A percentile compares a stretch with the other conserved stretches of the same genome.
These are phyloP conservation scores for Gambusia holbrooki DNA, from an alignment of 2,113 vertebrate genomes.

Conservation along the genomic window DNA sequence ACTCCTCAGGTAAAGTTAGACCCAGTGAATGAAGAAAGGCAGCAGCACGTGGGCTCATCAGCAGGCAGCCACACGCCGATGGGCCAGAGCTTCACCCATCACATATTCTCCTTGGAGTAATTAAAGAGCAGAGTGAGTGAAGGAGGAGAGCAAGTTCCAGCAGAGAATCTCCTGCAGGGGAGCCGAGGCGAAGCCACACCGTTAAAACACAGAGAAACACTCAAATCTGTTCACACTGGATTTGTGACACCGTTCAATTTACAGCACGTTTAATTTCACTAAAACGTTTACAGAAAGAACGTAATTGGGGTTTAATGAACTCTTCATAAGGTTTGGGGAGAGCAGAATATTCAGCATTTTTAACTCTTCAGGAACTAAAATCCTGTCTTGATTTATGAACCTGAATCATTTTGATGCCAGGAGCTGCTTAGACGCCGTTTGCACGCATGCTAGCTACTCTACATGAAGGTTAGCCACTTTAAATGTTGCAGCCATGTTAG, in stretches of 20 bases:
- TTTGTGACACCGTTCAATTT: no score
- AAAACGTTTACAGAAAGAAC: not conserved
- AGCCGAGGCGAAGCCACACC: constrained; percentile 35
- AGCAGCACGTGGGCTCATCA: constrained; percentile 41
- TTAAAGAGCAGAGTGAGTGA: constrained; percentile 56
- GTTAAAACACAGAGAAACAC: constrained; percentile 16
- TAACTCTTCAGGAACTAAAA: no score
- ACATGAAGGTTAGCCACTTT: no score
- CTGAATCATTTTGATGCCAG: no score
- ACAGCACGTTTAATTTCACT: not conserved
- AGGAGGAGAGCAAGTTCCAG: constrained; percentile 50
- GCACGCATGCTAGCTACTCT: no score
- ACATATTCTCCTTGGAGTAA: constrained; percentile 35
- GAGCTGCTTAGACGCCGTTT: no score
- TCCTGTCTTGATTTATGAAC: no score
- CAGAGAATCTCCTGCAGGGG: constrained; percentile 57
- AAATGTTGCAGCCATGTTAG: no score
- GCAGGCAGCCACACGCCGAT: constrained; percentile 65
- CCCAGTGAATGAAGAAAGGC: not conserved
- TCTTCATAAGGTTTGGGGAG: not conserved
- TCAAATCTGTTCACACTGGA: not conserved
- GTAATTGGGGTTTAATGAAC: not conserved
- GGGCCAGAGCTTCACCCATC: constrained; percentile 41
- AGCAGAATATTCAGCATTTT: not conserved
- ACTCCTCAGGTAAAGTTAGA: not conserved